Conservation (phyloP, 2,797 vertebrate species). For the Coregonus ussuriensis region DNA sequence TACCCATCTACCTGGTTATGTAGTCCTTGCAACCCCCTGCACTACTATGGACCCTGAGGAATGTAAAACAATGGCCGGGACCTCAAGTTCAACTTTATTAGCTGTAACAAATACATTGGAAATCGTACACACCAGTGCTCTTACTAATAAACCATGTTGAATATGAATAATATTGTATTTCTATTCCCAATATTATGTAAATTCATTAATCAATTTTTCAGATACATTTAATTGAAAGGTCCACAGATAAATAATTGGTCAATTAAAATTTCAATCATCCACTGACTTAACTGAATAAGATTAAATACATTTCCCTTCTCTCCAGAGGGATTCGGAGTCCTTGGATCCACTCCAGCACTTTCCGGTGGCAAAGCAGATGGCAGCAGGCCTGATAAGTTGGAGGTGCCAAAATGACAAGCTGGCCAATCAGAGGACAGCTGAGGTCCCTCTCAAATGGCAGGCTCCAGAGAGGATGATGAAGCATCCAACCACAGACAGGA, state of each 20-base stretch:
- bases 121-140: background rate
- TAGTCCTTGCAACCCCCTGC: slow-evolving; percentile 69
- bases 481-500: slow-evolving; percentile 65
- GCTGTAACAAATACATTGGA: background rate
- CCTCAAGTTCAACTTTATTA: background rate
- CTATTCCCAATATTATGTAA: background rate
- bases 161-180: background rate
- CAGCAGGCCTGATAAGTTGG: slow-evolving; percentile 67
- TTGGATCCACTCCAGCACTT: slow-evolving; percentile 41
- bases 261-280: background rate
- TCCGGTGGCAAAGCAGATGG: slow-evolving; percentile 69
- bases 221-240: background rate
- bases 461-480: slow-evolving; percentile 72
- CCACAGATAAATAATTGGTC: background rate
- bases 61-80: slow-evolving; percentile 43
- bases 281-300: background rate
- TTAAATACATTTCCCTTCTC: background rate
- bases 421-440: slow-evolving; percentile 43
- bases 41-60: slow-evolving; percentile 69
- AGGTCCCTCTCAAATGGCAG: slow-evolving; percentile 77
- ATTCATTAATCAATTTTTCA: background rate
- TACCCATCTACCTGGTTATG: slow-evolving; percentile 67
- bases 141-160: background rate
- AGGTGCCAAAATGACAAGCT: slow-evolving; percentile 29
- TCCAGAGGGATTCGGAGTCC: slow-evolving; percentile 33